Conservation (phyloP, 2,113 vertebrate species). For the Peromyscus californicus region DNA sequence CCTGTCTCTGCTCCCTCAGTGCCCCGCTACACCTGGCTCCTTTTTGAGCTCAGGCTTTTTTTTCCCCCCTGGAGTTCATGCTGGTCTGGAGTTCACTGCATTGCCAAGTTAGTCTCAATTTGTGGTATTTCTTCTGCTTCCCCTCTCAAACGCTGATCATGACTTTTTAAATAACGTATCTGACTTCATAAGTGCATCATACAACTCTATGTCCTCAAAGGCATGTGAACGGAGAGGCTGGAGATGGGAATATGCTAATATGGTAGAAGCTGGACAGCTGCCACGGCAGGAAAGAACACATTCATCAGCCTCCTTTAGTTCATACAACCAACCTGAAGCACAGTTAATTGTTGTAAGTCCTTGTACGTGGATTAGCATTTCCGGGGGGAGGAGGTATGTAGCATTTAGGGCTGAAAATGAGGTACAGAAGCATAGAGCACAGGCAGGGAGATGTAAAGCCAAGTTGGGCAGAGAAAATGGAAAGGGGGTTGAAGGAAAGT, state of each 20-base stretch:
- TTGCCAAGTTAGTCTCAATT: background rate
- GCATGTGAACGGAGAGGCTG: background rate
- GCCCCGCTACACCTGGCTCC: too few species aligned
- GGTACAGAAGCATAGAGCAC: background rate
- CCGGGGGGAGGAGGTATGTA: background rate
- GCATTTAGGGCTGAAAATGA: background rate
- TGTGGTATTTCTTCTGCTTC: background rate
- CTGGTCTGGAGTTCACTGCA: background rate
- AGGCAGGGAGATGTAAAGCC: background rate
- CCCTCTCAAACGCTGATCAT: background rate
- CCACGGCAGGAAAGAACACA: background rate
- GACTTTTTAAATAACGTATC: slow-evolving; percentile 1
- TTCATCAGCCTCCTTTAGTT: background rate
- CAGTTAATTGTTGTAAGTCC: background rate
- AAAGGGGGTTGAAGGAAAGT: background rate
- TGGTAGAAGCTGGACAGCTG: background rate
- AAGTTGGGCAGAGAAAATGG: background rate
- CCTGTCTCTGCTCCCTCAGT: too few species aligned
- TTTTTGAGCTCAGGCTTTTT: background rate
- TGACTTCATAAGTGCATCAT: slow-evolving; percentile 4
- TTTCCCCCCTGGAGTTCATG: background rate
- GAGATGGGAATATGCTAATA: background rate
- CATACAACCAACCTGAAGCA: background rate
- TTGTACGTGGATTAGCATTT: background rate
- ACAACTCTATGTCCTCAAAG: background rate